Base-by-base conservation (phyloP, 2,113 vertebrate genomes). In the Neomonachus schauinslandi region DNA sequence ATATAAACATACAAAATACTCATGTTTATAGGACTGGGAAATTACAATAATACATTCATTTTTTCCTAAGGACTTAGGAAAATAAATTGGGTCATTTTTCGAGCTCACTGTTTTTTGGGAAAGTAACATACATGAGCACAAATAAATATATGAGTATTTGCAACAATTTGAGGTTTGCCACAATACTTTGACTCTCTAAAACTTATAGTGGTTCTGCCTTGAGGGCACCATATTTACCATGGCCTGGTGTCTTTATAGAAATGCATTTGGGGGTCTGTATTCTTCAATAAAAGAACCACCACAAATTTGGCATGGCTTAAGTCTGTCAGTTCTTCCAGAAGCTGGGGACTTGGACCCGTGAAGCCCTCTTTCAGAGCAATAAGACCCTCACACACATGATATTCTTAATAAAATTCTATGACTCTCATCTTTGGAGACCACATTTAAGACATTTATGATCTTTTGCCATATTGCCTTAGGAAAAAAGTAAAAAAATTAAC, bases 1-100 rank as follows among this genome's bases (percentile, higher is more conserved):
- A 67, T 71, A 89, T 67, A 97, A 92, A 94, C 91, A 93, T 65
- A 61, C 13, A 77, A 46, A 89, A 63, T n/a, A 31, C 4, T n/a
- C 67, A 53, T 51, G 59, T 67, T 92, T 74, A 82, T 39, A 59
- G 63, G 22, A 46, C 31, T 67, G 46, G 26, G 42, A 90, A 82
- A 79, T 51, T 53, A 15, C 7, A 82, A 59, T 49, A 8, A 89
- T 49, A 71, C 77, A 67, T 49, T 55, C 19, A 67, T 63, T 65
- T 90, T 88, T 57, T 89, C 33, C 67, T 79, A 59, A 65, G n/a
- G 71, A 72, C 19, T 39, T 89, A 59, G 16, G 57, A 89, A 94
- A 93, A 93, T 81, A 86, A 79, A 95, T 71, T 21, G 11, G 63
- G 61, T 59, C 28, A 31, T 89, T 82, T 88, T 81, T 91, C 51